Conservation (phyloP, 2,113 vertebrate genomes). For the Alligator mississippiensis region DNA sequence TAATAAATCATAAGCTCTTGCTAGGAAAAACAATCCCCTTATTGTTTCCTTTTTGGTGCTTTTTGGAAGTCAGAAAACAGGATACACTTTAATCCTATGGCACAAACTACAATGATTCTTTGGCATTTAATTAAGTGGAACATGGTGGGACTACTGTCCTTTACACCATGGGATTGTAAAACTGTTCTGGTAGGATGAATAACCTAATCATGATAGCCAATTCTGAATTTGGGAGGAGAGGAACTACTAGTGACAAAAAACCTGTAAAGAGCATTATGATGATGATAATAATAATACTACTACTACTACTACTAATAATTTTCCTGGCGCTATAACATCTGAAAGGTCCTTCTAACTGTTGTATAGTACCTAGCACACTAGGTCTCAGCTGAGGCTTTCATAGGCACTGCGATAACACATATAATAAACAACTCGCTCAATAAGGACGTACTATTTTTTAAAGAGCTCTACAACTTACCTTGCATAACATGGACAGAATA, state of each 20-base stretch:
- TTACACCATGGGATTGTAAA: rapidly evolving
- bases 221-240: not conserved
- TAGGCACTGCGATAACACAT: constrained; percentile 1
- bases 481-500: not conserved
- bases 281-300: rapidly evolving
- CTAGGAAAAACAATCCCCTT: not conserved
- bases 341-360: too few species aligned
- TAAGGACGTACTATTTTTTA: not conserved
- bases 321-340: not conserved
- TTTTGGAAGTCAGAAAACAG: not conserved
- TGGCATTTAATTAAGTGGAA: not conserved
- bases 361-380: not conserved
- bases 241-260: not conserved
- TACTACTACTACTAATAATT: not conserved
- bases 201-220: rapidly evolving
- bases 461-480: not conserved
- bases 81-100: not conserved
- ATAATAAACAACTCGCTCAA: not conserved
- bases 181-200: not conserved
- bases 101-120: rapidly evolving
- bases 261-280: not conserved
- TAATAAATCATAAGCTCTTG: not conserved
- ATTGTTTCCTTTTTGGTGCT: not conserved
- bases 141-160: rapidly evolving
- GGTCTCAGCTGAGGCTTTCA: not conserved